These are phyloP conservation scores for Polyergus mexicanus DNA, from an alignment of 1,140 invertebrate genomes.

Conservation along the genomic window DNA sequence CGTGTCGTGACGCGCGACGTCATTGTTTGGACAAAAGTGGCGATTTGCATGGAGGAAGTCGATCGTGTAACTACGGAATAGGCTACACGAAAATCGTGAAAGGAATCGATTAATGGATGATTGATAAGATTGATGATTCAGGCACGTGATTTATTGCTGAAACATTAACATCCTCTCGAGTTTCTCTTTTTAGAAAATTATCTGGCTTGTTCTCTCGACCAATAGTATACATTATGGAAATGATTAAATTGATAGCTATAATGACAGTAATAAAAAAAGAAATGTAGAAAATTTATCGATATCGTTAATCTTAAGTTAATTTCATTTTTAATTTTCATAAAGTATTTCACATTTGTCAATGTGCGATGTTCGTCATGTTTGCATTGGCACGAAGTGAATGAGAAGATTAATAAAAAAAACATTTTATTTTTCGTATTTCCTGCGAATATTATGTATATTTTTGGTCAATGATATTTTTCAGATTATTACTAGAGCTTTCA, in stretches of 20 bases:
- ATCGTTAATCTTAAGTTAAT: too few relatives aligned
- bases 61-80: constrained; percentile 48
- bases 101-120: constrained; percentile 65
- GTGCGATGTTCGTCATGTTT: too few relatives aligned
- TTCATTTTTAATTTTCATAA: too few relatives aligned
- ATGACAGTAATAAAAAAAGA: too few relatives aligned
- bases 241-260: background rate
- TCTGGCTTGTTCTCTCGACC: too few relatives aligned
- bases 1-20: constrained; percentile 26
- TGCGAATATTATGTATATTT: too few relatives aligned
- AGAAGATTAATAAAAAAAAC: too few relatives aligned
- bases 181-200: constrained; percentile 14
- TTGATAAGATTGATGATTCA: constrained; percentile 49
- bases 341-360: too few relatives aligned
- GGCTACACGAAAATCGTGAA: constrained; percentile 56
- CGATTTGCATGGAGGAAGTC: constrained; percentile 73
- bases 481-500: background rate
- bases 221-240: background rate
- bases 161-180: background rate
- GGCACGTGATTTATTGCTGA: constrained; percentile 9
- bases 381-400: too few relatives aligned
- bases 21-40: constrained; percentile 62
- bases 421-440: too few relatives aligned
- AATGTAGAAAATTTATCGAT: too few relatives aligned
- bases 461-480: too few relatives aligned